Evolutionary conservation across 1,140 invertebrate species (phyloP).

Genomic region (Drosophila yakuba): DNA sequence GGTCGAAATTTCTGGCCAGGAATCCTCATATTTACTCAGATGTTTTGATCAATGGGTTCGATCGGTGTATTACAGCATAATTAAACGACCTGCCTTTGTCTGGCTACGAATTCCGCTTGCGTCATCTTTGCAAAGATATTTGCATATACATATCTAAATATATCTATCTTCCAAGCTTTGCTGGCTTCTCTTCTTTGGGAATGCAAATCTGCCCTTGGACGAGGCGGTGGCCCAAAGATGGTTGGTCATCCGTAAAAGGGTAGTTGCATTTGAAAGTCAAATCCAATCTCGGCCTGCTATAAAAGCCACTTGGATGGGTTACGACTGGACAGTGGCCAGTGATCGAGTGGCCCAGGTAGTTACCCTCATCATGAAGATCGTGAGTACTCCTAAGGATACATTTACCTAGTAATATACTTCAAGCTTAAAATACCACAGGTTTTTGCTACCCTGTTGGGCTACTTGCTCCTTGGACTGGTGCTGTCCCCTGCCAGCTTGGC

Average conservation of each 20-base stretch:
- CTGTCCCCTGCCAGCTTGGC: constrained; percentile 49
- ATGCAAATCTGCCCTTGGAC: constrained; percentile 65
- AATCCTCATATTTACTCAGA: constrained; percentile 33
- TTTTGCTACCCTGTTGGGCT: constrained; percentile 25
- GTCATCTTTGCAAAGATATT: constrained; percentile 24
- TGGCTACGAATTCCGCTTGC: constrained; percentile 50
- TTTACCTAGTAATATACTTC: not conserved
- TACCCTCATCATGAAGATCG: constrained; percentile 52
- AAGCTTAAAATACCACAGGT: not conserved
- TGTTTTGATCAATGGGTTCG: constrained; percentile 31
- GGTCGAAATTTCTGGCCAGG: constrained; percentile 1
- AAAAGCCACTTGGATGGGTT: constrained; percentile 13
- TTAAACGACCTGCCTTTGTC: constrained; percentile 23
- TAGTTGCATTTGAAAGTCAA: constrained; percentile 68
- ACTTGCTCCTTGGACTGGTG: constrained; percentile 35
- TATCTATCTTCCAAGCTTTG: constrained; percentile 1
- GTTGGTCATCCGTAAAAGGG: constrained; percentile 23
- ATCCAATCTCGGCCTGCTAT: constrained; percentile 32
- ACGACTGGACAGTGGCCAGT: constrained; percentile 45
- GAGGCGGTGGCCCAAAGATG: constrained; percentile 46
- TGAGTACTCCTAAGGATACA: constrained; percentile 21
- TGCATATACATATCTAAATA: not conserved
- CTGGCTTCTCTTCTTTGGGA: constrained; percentile 34
- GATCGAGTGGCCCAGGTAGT: constrained; percentile 11
- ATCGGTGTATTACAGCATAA: constrained; percentile 33